A percentile compares a stretch with the other conserved stretches of the same genome.
These are phyloP conservation scores for Morinoia aosen DNA, from an alignment of 2,888 invertebrate species.

Conservation along the genomic window DNA sequence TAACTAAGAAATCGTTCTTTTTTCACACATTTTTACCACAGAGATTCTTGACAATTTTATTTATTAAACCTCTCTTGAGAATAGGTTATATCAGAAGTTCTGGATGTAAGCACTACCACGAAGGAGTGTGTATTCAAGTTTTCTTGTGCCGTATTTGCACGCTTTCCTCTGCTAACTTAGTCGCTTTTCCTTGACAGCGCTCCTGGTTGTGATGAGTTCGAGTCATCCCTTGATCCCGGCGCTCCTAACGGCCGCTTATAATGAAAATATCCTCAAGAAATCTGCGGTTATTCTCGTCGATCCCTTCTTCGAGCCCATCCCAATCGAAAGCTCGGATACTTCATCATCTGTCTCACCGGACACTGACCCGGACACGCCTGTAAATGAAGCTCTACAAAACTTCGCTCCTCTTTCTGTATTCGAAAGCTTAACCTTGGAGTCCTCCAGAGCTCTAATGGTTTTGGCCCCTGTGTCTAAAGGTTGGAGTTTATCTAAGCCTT, in stretches of 20 bases:
- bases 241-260: constrained; percentile 37
- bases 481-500: background rate
- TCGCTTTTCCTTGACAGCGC: constrained; percentile 23
- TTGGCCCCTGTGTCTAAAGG: constrained; percentile 40
- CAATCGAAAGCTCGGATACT: background rate
- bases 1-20: too few species aligned
- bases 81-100: too few species aligned
- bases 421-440: constrained; percentile 27
- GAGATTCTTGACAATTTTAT: too few species aligned
- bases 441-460: constrained; percentile 39
- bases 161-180: background rate
- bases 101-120: background rate
- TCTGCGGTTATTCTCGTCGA: constrained; percentile 55
- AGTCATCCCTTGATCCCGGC: constrained; percentile 44
- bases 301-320: constrained; percentile 51
- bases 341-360: background rate
- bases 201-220: constrained; percentile 52
- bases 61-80: too few species aligned
- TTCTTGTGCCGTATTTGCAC: background rate
- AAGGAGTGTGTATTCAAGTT: background rate
- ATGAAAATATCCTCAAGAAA: constrained; percentile 5
- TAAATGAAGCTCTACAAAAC: background rate
- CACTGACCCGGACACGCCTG: background rate
- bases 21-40: too few species aligned
- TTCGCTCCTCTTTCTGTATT: constrained; percentile 39